Evolutionary conservation across 2,113 vertebrate genomes (phyloP), one percentile per base, ranked within the genome.

Genomic region (Hippocampus mohnikei): DNA sequence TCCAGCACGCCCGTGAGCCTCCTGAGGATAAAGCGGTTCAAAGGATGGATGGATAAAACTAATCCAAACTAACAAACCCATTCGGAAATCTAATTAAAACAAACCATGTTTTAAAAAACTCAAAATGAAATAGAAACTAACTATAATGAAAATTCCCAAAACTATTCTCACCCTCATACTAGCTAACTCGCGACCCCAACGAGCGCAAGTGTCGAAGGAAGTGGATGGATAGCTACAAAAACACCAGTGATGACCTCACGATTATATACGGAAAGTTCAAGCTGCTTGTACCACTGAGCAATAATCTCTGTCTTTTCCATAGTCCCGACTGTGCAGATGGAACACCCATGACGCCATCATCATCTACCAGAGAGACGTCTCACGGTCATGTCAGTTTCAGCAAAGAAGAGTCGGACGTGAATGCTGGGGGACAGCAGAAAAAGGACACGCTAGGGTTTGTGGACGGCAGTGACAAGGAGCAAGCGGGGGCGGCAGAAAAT

Each of bases 241-340:
- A 55, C 56, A 9, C 2, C 1, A 40, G 10, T 18, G 20, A 9
- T 41, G 60, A 10, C 33, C 20, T 75, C 25, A 46, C 8, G 33
- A 1, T 21, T 25, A 11, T 13, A 3, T 64, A 2, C 10, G 18
- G 50, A 53, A 29, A 48, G 13, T 55, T 29, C 10, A 21, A 40
- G 2, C 0, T 20, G 7, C 1, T 53, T 60, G 69, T 16, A 29
- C 25, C 27, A 66, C 3, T 59, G 29, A 33, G 62, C 44, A 60
- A 18, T 66, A 63, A 64, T 63, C 23, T 41, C 59, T 29, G 11
- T 61, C 46, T 70, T 67, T 75, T 73, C 12, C 55, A 3, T 37
- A 71, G 10, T 69, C 79, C 52, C 85, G 40, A 37, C 81, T 93
- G 92, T 78, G 92, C 90, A 70, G 90, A 91, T 37, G 91, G 92